Evolutionary conservation across 2,113 vertebrate species (phyloP).

Genomic region (Channa argus): DNA sequence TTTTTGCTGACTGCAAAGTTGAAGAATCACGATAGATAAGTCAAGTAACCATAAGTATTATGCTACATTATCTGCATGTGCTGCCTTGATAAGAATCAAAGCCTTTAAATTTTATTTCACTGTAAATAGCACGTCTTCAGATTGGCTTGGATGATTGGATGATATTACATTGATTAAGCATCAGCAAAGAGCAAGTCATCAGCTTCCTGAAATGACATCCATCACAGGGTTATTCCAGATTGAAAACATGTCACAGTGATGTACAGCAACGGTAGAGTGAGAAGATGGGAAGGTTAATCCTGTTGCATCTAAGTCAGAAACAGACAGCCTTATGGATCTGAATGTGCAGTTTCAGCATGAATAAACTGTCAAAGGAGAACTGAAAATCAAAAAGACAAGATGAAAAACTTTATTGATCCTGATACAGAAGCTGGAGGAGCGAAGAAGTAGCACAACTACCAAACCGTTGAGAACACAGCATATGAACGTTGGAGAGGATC

Average conservation of each 20-base stretch:
- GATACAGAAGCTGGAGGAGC: not conserved
- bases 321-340: not conserved
- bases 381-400: slow-evolving; percentile 30
- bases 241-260: slow-evolving; percentile 60
- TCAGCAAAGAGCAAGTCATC: slow-evolving; percentile 42
- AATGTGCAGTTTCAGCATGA: slow-evolving; percentile 26
- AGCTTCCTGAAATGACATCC: slow-evolving; percentile 39
- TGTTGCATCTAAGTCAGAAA: slow-evolving; percentile 14
- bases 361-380: slow-evolving; percentile 17
- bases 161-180: slow-evolving; percentile 53
- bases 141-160: not conserved
- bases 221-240: slow-evolving; percentile 44
- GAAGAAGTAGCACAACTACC: not conserved
- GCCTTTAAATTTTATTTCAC: slow-evolving; percentile 6
- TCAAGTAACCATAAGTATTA: too few relatives aligned
- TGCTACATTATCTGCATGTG: too few relatives aligned
- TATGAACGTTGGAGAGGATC: not conserved
- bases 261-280: slow-evolving; percentile 20
- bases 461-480: not conserved
- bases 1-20: too few relatives aligned
- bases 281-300: slow-evolving; percentile 45
- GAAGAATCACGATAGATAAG: too few relatives aligned
- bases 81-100: not conserved
- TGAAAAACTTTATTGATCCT: slow-evolving; percentile 18
- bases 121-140: slow-evolving; percentile 7